Conservation (phyloP, 2,113 vertebrate genomes). For the Vidua chalybeata region DNA sequence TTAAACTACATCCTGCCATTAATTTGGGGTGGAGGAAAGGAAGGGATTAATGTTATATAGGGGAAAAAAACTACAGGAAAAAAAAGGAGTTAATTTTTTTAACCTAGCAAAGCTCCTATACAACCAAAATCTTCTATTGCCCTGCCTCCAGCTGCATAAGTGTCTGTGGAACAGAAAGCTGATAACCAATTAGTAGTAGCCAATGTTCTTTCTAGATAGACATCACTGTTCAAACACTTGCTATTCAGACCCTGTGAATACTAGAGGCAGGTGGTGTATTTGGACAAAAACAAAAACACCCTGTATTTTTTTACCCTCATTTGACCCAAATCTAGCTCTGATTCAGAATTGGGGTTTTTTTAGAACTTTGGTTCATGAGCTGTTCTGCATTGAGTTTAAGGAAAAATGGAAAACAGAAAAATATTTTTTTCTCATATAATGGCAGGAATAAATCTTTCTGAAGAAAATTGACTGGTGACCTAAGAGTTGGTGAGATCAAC, state of each 20-base stretch:
- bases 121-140: neutral
- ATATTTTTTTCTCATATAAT: neutral
- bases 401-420: neutral
- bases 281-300: neutral
- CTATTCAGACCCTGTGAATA: neutral
- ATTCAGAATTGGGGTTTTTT: neutral
- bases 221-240: neutral
- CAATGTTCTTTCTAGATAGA: neutral
- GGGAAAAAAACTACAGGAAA: neutral
- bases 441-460: neutral
- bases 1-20: neutral
- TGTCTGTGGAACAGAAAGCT: neutral
- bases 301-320: neutral
- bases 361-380: neutral
- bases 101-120: neutral
- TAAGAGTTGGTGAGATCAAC: neutral
- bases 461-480: neutral
- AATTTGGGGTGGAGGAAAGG: neutral
- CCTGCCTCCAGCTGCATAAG: neutral
- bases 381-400: neutral
- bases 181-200: neutral
- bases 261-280: neutral
- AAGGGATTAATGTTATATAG: neutral
- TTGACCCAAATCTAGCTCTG: neutral
- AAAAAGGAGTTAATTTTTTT: neutral